Evolutionary conservation across 2,797 vertebrate genomes (phyloP), one percentile per base, ranked within the genome.

Genomic region (Acanthis flammea): DNA sequence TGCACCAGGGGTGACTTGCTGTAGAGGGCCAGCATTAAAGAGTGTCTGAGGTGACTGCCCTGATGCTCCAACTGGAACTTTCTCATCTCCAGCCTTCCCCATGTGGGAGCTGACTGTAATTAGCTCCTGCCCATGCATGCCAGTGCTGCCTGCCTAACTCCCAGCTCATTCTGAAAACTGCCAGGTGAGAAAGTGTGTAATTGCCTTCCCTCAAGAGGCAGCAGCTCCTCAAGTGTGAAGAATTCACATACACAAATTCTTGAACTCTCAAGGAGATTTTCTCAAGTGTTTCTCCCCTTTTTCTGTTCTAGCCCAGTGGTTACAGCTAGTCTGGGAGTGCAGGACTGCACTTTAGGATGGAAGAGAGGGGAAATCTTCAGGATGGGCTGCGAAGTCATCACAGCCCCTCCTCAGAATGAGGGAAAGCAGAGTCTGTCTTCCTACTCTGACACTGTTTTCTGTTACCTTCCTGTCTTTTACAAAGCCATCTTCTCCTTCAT

Each of bases 391-490:
- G 58, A 75, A 79, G 35, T 31, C 21, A 19, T n/a, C 17, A 11
- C 31, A 27, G 10, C 37, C 28, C 24, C 19, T 37, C 71, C 19
- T 70, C 15, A 42, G 19, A 62, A 25, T 41, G 28, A 50, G 9
- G 8, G 35, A 60, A 45, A 71, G 25, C 8, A 28, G 14, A n/a
- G 6, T 65, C 17, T 80, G 21, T 19, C 53, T 55, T 71, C 14
- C 30, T 14, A 14, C 19, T 51, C 48, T 37, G 6, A 6, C 9
- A 11, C 0, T 1, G 5, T 15, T 63, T 33, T 19, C n/a, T 73
- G 21, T 44, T 42, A 45, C 15, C 3, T 27, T 17, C 18, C 19
- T 58, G 18, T 30, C 17, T 50, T 68, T 39, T 23, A 19, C 9
- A 4, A 24, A 51, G 10, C 2, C 8, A 45, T 23, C 45, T 74